Percentiles rank a stretch among this genome's conserved stretches.
Conservation (phyloP, 2,113 vertebrate genomes). For the Eubucco bourcierii region DNA sequence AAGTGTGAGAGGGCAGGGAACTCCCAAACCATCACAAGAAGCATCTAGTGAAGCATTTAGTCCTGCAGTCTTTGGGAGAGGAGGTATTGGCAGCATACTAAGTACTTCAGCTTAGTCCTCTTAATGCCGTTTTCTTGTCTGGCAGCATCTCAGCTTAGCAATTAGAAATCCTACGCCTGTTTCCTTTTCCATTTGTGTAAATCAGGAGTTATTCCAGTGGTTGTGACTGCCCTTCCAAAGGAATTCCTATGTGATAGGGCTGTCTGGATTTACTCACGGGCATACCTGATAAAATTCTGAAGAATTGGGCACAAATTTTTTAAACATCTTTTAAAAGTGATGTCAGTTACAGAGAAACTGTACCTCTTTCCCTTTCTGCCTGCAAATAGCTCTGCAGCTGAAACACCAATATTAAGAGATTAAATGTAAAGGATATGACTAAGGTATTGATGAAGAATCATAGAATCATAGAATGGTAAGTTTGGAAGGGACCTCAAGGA, state of each 20-base stretch:
- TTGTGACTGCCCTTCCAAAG: neutral
- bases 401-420: neutral
- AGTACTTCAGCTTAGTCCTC: neutral
- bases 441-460: neutral
- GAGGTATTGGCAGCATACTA: neutral
- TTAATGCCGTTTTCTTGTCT: neutral
- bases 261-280: neutral
- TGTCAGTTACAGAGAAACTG: neutral
- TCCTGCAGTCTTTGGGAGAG: neutral
- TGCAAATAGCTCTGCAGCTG: conserved; percentile 9
- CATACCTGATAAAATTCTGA: neutral
- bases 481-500: too few species aligned
- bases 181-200: neutral
- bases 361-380: neutral
- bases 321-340: neutral
- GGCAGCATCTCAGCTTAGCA: neutral
- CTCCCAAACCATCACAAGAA: too few species aligned
- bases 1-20: too few species aligned
- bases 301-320: too few species aligned
- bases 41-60: neutral
- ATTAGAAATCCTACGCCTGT: neutral
- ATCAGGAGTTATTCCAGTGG: neutral
- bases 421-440: neutral
- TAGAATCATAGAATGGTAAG: too few species aligned
- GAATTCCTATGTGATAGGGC: neutral